phyloP scores from a whole-genome alignment of 2,113 vertebrate species.

The Numida meleagris region DNA sequence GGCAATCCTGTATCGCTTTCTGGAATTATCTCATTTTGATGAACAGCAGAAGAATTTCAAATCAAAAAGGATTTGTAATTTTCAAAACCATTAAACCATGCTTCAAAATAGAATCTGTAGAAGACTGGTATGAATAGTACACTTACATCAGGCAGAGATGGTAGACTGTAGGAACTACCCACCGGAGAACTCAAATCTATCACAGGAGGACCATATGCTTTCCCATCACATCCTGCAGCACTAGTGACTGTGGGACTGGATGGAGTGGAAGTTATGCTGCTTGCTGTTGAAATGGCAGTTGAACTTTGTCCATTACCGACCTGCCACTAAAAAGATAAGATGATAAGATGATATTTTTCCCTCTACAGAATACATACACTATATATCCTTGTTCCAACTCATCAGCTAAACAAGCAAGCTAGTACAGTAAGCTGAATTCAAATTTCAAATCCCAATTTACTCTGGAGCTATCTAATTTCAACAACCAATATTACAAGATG shows the following conservation, averaged over 20 bases:
- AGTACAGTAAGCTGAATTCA: constrained; percentile 3
- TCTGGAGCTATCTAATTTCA: background rate
- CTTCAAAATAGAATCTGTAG: background rate
- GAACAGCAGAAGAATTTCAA: background rate
- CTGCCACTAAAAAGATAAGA: constrained; percentile 73
- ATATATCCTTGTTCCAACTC: background rate
- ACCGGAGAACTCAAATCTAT: constrained; percentile 80
- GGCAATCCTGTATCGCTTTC: background rate
- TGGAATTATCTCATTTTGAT: background rate
- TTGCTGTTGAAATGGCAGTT: constrained; percentile 60
- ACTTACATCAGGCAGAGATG: constrained; percentile 85
- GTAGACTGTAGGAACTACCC: constrained; percentile 79
- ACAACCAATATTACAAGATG: background rate
- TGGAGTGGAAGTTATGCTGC: constrained; percentile 73
- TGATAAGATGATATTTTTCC: background rate
- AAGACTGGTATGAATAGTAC: background rate
- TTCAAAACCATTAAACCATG: background rate
- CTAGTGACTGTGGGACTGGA: constrained; percentile 82
- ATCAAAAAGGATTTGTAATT: background rate
- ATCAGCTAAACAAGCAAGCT: background rate
- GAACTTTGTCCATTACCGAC: constrained; percentile 74
- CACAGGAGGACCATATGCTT: constrained; percentile 66
- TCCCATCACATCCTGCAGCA: constrained; percentile 76
- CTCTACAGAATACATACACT: background rate
- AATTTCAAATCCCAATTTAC: background rate